Base-by-base conservation (phyloP, 2,113 vertebrate species). In the Machaerirhynchus nigripectus region DNA sequence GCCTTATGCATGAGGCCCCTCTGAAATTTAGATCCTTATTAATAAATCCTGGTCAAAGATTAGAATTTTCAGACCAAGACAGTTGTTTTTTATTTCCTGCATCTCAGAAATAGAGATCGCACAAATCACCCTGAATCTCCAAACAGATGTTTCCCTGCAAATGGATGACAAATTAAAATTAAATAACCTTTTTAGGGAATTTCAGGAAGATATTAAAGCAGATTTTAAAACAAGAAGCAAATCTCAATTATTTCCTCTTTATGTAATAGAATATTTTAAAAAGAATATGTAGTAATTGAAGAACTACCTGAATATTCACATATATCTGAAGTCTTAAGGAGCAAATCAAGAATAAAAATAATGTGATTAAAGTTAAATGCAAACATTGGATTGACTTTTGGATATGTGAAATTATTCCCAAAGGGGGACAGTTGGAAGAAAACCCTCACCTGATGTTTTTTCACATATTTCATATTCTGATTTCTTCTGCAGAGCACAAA, bases 361-460 rank as follows among this genome's bases (percentile, higher is more conserved):
- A 85, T 18, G 52, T 46, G 79, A 85, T 4, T 76, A 42, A 64
- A 96, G 84, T 89, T 91, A 94, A 97, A 98, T 91, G 96, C 94
- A 97, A 97, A 97, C 95, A 70, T 2, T 31, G 49, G 97, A 96
- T 96, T 97, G 97, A 97, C 97, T 97, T 86, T 97, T 95, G 94
- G 98, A 98, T 94, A 98, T 87, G 95, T 87, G 97, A 97, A 98
- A 97, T 93, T 94, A 18, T 79, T 90, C 87, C 59, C 91, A 96
- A 96, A 93, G 98, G 96, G 7, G 57, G 28, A 40, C 17, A 61
- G 28, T 4, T 56, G 89, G 71, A 90, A 93, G 47, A 73, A 94
- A 91, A 95, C 86, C 96, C 96, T 98, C 96, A 97, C 96, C 96
- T 98, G 98, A 98, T 98, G 98, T 87, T 97, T 98, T 98, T 98